Conservation (phyloP, 2,797 vertebrate genomes). For the Moxostoma hubbsi region DNA sequence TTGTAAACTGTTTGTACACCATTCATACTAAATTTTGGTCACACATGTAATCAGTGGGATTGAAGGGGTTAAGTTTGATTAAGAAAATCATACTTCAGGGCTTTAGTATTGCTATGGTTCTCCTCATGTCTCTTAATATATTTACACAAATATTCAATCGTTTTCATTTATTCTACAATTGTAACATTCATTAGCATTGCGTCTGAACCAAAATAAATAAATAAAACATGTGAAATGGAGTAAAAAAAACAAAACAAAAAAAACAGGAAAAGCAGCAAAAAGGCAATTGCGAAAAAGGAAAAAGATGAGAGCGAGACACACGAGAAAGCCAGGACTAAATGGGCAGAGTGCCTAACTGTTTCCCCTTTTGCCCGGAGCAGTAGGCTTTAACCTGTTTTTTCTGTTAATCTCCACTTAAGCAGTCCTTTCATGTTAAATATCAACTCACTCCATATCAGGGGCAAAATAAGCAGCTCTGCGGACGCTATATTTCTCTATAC, state of each 20-base stretch:
- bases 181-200: slow-evolving; percentile 24
- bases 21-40: too few species aligned
- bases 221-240: slow-evolving; percentile 41
- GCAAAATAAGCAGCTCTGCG: slow-evolving; percentile 68
- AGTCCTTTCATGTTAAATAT: slow-evolving; percentile 78
- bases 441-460: slow-evolving; percentile 75
- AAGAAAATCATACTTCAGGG: too few species aligned
- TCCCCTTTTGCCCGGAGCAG: slow-evolving; percentile 67
- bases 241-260: slow-evolving; percentile 60
- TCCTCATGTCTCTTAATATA: neutral
- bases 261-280: slow-evolving; percentile 27
- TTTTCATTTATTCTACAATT: neutral
- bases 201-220: slow-evolving; percentile 40
- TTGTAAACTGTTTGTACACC: too few species aligned
- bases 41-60: too few species aligned
- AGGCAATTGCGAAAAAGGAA: neutral
- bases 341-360: slow-evolving; percentile 55
- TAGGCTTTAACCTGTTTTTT: slow-evolving; percentile 77
- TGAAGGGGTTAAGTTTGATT: too few species aligned
- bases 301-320: neutral
- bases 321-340: slow-evolving; percentile 11
- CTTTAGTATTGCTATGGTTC: too few species aligned
- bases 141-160: neutral
- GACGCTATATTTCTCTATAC: slow-evolving; percentile 69
- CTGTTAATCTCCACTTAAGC: slow-evolving; percentile 77